Base-by-base conservation (phyloP, 2,888 invertebrate genomes). In the Tupiocoris notatus region DNA sequence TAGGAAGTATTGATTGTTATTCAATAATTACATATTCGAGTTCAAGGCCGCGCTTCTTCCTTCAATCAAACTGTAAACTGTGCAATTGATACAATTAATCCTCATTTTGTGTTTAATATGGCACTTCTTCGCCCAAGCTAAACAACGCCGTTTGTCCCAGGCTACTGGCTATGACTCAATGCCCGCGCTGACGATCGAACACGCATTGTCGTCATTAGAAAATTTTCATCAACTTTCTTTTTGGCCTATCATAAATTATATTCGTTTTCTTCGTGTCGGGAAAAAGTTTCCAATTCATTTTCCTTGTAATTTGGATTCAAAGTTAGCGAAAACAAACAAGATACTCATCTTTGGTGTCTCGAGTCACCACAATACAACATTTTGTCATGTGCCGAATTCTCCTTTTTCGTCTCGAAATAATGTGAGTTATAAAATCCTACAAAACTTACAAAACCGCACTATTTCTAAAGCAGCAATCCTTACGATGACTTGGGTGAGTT, bases 401-500 rank as follows among this genome's bases (percentile, higher is more conserved):
- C 39, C 39, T 67, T 67, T 56, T 67, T 57, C n/a, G n/a, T 39
- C 39, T 39, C 12, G 39, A 39, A 39, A 39, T 39, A 39, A 39
- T 65, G 20, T 18, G 75, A 56, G 73, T 78, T 78, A 78, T 65
- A 77, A 78, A 78, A 77, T 74, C 57, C 77, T 78, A 78, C 78
- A 75, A 76, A 76, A 76, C 67, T 61, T 76, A 75, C 62, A 76
- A 76, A 76, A 68, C 24, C 65, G 61, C 9, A 76, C 61, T 67
- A 68, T 54, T 65, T 39, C 59, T 76, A 59, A 68, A 6, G 21
- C 17, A 68, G 63, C 57, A 54, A 75, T 77, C 75, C 62, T 79
- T 80, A 80, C 76, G 81, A 79, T 73, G 81, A 79, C 77, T 81
- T 79, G 39, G 80, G 79, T 67, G 79, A 79, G 25, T 76, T 65